These are phyloP conservation scores for Mastigias papua DNA, from an alignment of 30 jellyfish, hydroid and myxozoan genomes.

Conservation along the genomic window DNA sequence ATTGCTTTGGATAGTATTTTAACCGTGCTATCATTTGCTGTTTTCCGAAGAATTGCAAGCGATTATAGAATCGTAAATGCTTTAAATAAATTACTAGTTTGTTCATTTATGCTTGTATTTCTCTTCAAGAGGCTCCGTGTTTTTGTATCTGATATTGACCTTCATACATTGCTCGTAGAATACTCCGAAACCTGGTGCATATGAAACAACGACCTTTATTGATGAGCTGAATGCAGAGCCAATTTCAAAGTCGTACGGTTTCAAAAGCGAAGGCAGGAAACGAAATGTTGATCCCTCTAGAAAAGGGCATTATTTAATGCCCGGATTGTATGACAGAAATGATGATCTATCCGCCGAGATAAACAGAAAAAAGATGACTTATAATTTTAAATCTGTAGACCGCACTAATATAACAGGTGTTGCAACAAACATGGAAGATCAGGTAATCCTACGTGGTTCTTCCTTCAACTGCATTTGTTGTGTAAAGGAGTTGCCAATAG, in stretches of 20 bases:
- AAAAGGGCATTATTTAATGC: constrained; percentile 84
- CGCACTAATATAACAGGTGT: constrained; percentile 65
- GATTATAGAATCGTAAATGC: too few relatives aligned
- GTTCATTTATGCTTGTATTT: too few relatives aligned
- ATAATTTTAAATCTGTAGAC: constrained; percentile 58
- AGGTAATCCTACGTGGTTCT: constrained; percentile 5
- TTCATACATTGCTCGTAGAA: constrained; percentile 21
- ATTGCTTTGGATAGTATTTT: too few relatives aligned
- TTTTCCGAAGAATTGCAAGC: too few relatives aligned
- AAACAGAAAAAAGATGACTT: constrained; percentile 50
- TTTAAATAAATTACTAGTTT: too few relatives aligned
- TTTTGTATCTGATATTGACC: not conserved
- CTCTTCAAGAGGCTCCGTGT: too few relatives aligned
- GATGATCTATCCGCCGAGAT: constrained; percentile 33
- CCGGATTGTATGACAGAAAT: constrained; percentile 78
- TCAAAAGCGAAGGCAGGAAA: constrained; percentile 90
- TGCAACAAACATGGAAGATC: constrained; percentile 64
- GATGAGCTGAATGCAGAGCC: constrained; percentile 77
- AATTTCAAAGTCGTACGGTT: constrained; percentile 82
- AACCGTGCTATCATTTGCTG: too few relatives aligned
- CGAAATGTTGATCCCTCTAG: constrained; percentile 87
- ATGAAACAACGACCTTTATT: constrained; percentile 61
- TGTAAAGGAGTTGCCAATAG: not conserved
- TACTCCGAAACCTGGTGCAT: constrained; percentile 93
- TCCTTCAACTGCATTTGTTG: not conserved